Evolutionary conservation across 2,888 invertebrate genomes (phyloP), one percentile per base, ranked within the genome.

Genomic region (Odontocolon sp.): DNA sequence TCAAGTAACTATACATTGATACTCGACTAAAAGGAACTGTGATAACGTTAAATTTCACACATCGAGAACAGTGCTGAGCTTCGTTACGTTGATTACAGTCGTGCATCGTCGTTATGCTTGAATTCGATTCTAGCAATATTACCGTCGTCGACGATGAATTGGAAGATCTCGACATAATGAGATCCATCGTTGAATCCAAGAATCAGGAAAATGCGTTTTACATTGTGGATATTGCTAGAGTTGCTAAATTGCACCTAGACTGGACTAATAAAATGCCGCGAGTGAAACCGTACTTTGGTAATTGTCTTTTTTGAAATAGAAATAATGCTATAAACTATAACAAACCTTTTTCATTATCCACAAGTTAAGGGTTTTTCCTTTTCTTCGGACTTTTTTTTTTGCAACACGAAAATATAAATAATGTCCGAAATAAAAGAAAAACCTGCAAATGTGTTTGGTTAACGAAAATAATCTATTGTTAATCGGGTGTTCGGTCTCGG

Each of bases 241-340:
- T 88, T 40, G 72, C 88, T 31, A 70, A 81, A 40, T 89, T 86
- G 70, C 87, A 90, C 67, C 77, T 79, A 14, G 78, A 86, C 26
- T 91, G 90, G 90, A 79, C 83, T 5, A 70, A 69, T 26, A 85
- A 85, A 71, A 86, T 91, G 80, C 90, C 90, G 33, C 78, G 85
- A 70, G 82, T 91, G n/a, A 47, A 80, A 57, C 88, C 90, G 2
- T 77, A 88, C 70, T 91, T 85, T 59, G 88, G 89, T 88, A 84
- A 56, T 81, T 71, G 72, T 54, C 2, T 3, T 42, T n/a, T 57
- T 9, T 1, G 8, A 4, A 81, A 87, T 92, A 36, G 83, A 88
- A 81, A 92, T 92, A 82, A 85, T 92, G 57, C 14, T 14, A 36
- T 31, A 11, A n/a, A n/a, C n/a, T n/a, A n/a, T n/a, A n/a, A n/a